A percentile compares a stretch with the other conserved stretches of the same genome.
phyloP scores from a whole-genome alignment of 2,113 vertebrate genomes.

The Microcebus ravelobensis region DNA sequence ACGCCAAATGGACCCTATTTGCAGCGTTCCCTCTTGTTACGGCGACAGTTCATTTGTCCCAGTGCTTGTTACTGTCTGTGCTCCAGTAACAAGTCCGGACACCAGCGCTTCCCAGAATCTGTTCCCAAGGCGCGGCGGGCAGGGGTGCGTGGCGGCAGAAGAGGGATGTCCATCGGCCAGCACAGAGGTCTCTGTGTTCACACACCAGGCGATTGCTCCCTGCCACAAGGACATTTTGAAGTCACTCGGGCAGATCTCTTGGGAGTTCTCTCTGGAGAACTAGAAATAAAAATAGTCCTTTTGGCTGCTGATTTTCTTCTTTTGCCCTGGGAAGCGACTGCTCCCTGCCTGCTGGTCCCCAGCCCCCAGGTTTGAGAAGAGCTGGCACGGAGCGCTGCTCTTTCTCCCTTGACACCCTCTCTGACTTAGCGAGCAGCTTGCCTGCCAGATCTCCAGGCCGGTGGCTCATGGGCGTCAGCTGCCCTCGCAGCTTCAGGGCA shows the following conservation, averaged over 20 bases:
- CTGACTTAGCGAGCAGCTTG: neutral
- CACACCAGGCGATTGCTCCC: neutral
- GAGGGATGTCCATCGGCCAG: neutral
- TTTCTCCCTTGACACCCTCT: constrained; percentile 8
- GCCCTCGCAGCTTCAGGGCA: neutral
- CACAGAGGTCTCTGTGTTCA: neutral
- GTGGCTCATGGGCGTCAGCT: neutral
- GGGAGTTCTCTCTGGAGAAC: constrained; percentile 7
- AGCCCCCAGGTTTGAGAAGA: neutral
- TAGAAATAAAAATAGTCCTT: constrained; percentile 53
- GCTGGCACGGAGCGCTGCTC: neutral
- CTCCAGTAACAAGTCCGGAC: neutral
- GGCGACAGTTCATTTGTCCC: neutral
- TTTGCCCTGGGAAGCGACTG: neutral
- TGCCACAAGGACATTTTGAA: neutral
- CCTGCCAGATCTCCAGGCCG: neutral
- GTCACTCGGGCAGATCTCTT: constrained; percentile 31
- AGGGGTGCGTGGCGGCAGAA: neutral
- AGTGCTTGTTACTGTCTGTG: neutral
- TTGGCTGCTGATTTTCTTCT: neutral
- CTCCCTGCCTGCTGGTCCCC: neutral
- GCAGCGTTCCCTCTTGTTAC: neutral
- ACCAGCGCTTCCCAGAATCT: neutral
- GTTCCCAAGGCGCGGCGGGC: neutral
- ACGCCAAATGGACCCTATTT: neutral